Evolutionary conservation across 2,113 vertebrate species (phyloP).

Genomic region (Ammodramus savannarum): DNA sequence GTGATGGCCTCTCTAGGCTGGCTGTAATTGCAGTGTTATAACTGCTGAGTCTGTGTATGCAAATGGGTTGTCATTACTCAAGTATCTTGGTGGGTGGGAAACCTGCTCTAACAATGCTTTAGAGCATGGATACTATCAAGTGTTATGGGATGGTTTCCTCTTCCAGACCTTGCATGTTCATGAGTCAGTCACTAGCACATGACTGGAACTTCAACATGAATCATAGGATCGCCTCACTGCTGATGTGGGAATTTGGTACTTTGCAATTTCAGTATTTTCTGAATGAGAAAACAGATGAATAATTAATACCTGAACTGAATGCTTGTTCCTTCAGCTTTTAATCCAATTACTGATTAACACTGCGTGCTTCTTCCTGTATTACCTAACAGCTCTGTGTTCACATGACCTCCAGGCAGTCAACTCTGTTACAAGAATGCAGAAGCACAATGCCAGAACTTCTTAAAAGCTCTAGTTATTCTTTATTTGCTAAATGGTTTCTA

Average conservation of each 20-base stretch:
- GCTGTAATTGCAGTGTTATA: neutral
- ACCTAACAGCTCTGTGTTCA: neutral
- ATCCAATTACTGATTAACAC: slow-evolving; percentile 23
- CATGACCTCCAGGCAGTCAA: neutral
- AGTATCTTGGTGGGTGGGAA: neutral
- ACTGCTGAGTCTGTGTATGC: neutral
- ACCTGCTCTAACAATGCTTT: neutral
- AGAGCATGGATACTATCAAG: neutral
- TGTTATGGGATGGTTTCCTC: neutral
- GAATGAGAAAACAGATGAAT: neutral
- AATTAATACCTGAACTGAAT: neutral
- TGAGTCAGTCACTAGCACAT: neutral
- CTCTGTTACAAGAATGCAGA: neutral
- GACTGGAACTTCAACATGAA: neutral
- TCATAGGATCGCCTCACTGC: neutral
- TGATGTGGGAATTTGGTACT: neutral
- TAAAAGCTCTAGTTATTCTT: neutral
- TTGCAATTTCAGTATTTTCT: slow-evolving; percentile 11
- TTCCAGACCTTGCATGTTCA: neutral
- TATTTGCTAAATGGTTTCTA: neutral
- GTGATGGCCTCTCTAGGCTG: neutral
- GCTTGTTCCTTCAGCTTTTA: neutral
- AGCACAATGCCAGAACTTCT: neutral
- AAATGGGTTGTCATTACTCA: neutral
- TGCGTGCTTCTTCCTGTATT: neutral